phyloP scores from a whole-genome alignment of 2,113 vertebrate genomes.

The Hiodon tergisus region DNA sequence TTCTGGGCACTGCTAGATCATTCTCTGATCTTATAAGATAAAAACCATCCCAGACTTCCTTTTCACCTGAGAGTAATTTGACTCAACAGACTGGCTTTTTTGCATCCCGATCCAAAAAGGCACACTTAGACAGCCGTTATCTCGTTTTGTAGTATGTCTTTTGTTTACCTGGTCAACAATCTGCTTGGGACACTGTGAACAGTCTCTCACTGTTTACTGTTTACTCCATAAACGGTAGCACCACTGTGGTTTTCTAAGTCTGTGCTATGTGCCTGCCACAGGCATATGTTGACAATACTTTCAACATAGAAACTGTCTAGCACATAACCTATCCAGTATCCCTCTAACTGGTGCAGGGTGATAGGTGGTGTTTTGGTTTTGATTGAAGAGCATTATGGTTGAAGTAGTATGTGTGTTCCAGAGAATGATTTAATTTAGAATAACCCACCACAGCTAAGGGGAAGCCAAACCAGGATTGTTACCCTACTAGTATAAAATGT shows the following conservation, averaged over 20 bases:
- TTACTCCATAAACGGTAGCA: conserved; percentile 23
- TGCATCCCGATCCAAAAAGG: not conserved
- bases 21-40: not conserved
- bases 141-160: not conserved
- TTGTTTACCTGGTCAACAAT: not conserved
- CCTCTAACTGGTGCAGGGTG: not conserved
- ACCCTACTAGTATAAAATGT: too few species aligned
- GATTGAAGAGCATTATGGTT: too few species aligned
- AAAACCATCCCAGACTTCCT: not conserved
- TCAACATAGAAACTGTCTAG: conserved; percentile 18
- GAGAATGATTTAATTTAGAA: too few species aligned
- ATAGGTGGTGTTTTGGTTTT: not conserved
- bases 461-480: too few species aligned
- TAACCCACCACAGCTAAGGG: too few species aligned
- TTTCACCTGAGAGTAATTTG: not conserved
- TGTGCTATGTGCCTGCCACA: conserved; percentile 27
- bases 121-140: too few species aligned
- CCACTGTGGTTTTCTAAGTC: not conserved
- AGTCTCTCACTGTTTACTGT: conserved; percentile 17
- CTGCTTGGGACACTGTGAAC: not conserved
- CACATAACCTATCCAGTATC: not conserved
- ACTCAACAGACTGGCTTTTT: not conserved
- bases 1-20: not conserved
- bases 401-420: too few species aligned
- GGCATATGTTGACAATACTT: conserved; percentile 20